phyloP scores from a whole-genome alignment of 2,113 vertebrate species.

The Dicaeum eximium region DNA sequence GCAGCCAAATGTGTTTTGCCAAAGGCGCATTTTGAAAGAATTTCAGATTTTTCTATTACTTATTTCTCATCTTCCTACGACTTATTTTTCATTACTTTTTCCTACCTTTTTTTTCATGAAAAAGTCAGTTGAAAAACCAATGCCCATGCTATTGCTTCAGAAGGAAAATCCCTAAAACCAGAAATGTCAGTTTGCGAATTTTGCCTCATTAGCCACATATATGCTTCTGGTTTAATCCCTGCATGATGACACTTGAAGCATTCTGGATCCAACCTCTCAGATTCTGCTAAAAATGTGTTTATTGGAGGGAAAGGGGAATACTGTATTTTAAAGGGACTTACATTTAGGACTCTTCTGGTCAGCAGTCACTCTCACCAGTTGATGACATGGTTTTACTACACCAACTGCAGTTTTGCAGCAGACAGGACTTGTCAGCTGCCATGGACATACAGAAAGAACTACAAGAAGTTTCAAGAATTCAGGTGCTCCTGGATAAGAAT shows the following conservation, averaged over 20 bases:
- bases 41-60: background rate
- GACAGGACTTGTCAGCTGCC: background rate
- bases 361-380: background rate
- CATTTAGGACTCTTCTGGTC: background rate
- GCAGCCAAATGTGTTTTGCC: background rate
- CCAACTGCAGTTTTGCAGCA: background rate
- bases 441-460: background rate
- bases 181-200: background rate
- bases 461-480: background rate
- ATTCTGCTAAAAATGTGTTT: background rate
- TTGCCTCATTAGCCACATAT: fast-evolving
- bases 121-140: background rate
- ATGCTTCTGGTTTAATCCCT: background rate
- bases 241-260: background rate
- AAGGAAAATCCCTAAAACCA: background rate
- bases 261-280: background rate
- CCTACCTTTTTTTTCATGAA: background rate
- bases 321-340: background rate
- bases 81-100: background rate
- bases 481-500: background rate
- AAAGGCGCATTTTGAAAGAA: background rate
- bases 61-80: background rate
- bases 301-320: background rate
- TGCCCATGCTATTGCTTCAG: background rate
- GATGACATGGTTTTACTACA: background rate